These are phyloP conservation scores for Drosophila neotestacea DNA, from an alignment of 2,888 invertebrate species.

Conservation along the genomic window DNA sequence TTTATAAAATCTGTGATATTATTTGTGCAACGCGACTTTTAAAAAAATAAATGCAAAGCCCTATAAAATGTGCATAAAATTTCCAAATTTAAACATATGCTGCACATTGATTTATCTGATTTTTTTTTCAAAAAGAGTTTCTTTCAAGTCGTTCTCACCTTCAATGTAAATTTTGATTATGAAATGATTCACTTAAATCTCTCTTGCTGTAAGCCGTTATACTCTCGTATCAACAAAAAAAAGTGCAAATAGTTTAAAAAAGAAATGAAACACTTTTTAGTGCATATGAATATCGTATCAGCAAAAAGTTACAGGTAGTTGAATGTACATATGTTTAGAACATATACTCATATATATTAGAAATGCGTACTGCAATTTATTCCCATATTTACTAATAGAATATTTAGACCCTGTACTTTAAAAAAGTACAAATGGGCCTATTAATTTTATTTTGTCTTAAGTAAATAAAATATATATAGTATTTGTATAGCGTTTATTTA, in stretches of 20 bases:
- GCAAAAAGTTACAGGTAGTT: constrained; percentile 31
- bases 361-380: constrained; percentile 23
- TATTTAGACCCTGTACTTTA: background rate
- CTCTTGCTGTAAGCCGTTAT: constrained; percentile 78
- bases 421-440: too few relatives aligned
- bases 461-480: constrained; percentile 8
- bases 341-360: background rate
- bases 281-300: constrained; percentile 83
- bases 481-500: constrained; percentile 4
- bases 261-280: constrained; percentile 86
- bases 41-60: background rate
- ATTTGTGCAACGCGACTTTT: constrained; percentile 12
- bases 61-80: background rate
- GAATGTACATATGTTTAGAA: constrained; percentile 8
- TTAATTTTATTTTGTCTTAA: constrained; percentile 14
- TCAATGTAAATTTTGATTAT: constrained; percentile 22
- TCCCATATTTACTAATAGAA: constrained; percentile 2
- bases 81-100: constrained; percentile 3
- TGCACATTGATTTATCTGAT: constrained; percentile 52
- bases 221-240: constrained; percentile 34
- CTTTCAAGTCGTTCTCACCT: constrained; percentile 10
- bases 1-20: constrained; percentile 62
- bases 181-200: constrained; percentile 78
- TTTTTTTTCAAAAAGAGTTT: constrained; percentile 44
- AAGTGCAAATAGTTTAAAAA: constrained; percentile 55